Conservation (phyloP, 2,888 invertebrate species). For the Frankliniella fusca region DNA sequence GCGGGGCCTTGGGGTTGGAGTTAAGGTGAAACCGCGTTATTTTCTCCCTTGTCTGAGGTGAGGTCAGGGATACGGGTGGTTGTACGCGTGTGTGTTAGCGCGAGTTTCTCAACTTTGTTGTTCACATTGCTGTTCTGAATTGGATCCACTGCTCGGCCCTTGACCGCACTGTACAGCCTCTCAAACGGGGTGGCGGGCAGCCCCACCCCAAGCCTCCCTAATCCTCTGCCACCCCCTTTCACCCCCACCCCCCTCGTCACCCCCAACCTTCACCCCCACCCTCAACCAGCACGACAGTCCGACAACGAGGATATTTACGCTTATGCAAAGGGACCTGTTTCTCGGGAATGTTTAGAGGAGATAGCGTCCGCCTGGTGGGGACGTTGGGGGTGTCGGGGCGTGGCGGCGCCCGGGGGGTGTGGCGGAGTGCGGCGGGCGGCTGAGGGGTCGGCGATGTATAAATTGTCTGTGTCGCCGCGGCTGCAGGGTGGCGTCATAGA, state of each 20-base stretch:
- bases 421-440: background rate
- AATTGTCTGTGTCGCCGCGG: background rate
- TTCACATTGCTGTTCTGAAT: background rate
- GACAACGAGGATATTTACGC: slow-evolving; percentile 20
- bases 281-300: background rate
- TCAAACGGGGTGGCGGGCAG: background rate
- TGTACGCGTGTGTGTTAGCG: no score
- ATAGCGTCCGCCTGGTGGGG: background rate
- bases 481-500: no score
- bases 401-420: background rate
- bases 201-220: background rate
- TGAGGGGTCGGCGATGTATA: background rate
- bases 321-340: slow-evolving; percentile 16
- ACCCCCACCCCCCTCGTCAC: background rate
- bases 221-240: background rate
- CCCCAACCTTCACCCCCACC: background rate
- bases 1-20: no score
- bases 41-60: no score
- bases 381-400: background rate
- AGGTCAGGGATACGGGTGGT: no score
- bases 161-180: background rate
- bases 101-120: no score
- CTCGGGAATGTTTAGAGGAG: slow-evolving; percentile 17
- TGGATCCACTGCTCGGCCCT: background rate
- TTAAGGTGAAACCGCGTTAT: no score